These are phyloP conservation scores for Stigmatopora argus DNA, from an alignment of 2,113 vertebrate species.

Conservation along the genomic window DNA sequence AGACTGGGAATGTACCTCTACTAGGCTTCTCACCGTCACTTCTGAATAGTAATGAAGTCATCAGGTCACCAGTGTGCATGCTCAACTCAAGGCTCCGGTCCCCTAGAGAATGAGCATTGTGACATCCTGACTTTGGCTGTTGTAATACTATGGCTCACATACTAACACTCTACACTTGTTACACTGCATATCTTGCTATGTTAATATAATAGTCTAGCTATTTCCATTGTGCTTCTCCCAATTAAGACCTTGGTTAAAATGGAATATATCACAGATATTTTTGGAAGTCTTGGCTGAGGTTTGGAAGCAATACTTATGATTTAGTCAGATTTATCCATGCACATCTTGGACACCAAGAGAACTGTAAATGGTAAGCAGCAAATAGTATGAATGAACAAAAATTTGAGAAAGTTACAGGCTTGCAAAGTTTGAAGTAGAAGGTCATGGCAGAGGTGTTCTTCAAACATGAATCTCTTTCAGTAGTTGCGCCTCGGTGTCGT, in stretches of 20 bases:
- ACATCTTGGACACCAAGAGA: too few species aligned
- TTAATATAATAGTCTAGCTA: not conserved
- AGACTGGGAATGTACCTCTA: slow-evolving; percentile 64
- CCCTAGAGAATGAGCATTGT: slow-evolving; percentile 25
- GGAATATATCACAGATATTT: not conserved
- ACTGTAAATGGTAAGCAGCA: too few species aligned
- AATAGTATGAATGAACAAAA: not conserved
- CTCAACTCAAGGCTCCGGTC: slow-evolving; percentile 31
- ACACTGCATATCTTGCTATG: not conserved
- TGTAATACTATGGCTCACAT: slow-evolving; percentile 27
- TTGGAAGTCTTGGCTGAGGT: not conserved
- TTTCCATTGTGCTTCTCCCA: not conserved
- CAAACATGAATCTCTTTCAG: slow-evolving; percentile 16
- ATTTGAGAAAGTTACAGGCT: not conserved
- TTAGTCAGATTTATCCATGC: too few species aligned
- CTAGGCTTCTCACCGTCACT: slow-evolving; percentile 65
- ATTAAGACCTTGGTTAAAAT: not conserved
- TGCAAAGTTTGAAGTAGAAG: slow-evolving; percentile 14
- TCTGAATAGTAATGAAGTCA: slow-evolving; percentile 68
- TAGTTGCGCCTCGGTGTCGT: slow-evolving; percentile 37
- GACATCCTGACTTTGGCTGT: slow-evolving; percentile 17
- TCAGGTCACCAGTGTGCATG: slow-evolving; percentile 31
- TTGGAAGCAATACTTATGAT: too few species aligned
- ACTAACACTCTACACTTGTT: slow-evolving; percentile 18
- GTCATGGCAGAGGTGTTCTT: slow-evolving; percentile 10